A percentile compares a stretch with the other conserved stretches of the same genome.
These are phyloP conservation scores for Danio jaintianensis DNA, from an alignment of 2,797 vertebrate species.

Conservation along the genomic window DNA sequence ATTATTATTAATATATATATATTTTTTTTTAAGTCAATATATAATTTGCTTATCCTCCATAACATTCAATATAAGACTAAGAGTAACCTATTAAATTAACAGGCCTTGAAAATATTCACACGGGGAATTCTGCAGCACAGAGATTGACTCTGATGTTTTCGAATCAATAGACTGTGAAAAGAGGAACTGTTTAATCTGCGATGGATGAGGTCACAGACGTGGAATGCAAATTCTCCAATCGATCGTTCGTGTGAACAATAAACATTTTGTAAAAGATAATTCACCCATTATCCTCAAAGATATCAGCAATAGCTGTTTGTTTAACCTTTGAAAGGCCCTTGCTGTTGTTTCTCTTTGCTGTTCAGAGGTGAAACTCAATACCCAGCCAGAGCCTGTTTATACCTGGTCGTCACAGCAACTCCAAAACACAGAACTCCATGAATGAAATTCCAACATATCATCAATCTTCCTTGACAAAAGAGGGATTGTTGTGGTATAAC, in stretches of 20 bases:
- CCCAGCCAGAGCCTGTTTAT: slow-evolving; percentile 66
- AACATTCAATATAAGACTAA: neutral
- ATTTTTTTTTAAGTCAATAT: neutral
- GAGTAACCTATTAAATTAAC: neutral
- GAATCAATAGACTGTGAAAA: slow-evolving; percentile 10
- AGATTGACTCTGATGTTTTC: slow-evolving; percentile 9
- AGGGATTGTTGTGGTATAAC: slow-evolving; percentile 68
- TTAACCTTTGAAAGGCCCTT: slow-evolving; percentile 72
- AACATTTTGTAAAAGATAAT: slow-evolving; percentile 65
- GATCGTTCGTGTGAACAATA: slow-evolving; percentile 68
- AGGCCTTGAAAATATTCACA: neutral
- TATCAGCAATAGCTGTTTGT: slow-evolving; percentile 75
- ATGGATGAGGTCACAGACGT: slow-evolving; percentile 31
- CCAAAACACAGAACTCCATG: slow-evolving; percentile 70
- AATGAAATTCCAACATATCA: slow-evolving; percentile 76
- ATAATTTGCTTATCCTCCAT: neutral
- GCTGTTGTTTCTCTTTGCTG: slow-evolving; percentile 57
- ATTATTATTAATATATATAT: too few species aligned
- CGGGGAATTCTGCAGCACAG: neutral
- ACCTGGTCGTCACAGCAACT: slow-evolving; percentile 80
- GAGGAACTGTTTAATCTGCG: slow-evolving; percentile 34
- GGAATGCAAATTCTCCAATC: slow-evolving; percentile 36
- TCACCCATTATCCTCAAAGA: slow-evolving; percentile 74
- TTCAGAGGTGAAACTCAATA: slow-evolving; percentile 73
- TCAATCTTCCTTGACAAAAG: slow-evolving; percentile 77